Conservation (phyloP, 2,797 vertebrate genomes). For the Myripristis murdjan region DNA sequence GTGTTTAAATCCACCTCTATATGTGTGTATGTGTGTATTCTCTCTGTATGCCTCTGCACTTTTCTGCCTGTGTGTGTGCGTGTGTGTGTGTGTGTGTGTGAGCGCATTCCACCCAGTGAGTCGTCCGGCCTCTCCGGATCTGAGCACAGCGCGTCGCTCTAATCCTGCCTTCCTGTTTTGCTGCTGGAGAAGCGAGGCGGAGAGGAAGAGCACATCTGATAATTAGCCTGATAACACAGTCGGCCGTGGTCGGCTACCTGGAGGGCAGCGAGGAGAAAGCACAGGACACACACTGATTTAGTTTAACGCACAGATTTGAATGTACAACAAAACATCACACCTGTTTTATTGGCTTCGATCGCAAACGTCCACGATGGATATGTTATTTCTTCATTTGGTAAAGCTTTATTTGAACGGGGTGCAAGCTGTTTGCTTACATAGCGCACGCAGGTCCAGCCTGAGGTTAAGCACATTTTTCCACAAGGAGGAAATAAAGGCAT, state of each 20-base stretch:
- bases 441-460: too few species aligned
- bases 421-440: too few species aligned
- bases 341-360: too few species aligned
- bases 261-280: slow-evolving; percentile 27
- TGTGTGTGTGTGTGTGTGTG: slow-evolving; percentile 35
- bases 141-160: slow-evolving; percentile 79
- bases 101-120: slow-evolving; percentile 69
- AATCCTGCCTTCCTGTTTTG: slow-evolving; percentile 88
- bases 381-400: too few species aligned
- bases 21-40: not conserved
- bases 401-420: too few species aligned
- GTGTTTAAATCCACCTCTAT: not conserved
- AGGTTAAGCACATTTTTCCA: too few species aligned
- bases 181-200: slow-evolving; percentile 72
- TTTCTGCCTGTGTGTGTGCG: slow-evolving; percentile 22
- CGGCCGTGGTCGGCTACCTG: slow-evolving; percentile 61
- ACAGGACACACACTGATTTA: not conserved
- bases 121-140: slow-evolving; percentile 82
- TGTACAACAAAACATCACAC: too few species aligned
- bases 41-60: not conserved
- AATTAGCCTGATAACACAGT: slow-evolving; percentile 69
- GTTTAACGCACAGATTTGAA: too few species aligned
- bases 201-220: slow-evolving; percentile 71
- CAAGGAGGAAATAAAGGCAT: too few species aligned
- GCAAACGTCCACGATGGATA: too few species aligned